These are phyloP conservation scores for Enteromius viviparus DNA, from an alignment of 2,797 vertebrate genomes.

Conservation along the genomic window DNA sequence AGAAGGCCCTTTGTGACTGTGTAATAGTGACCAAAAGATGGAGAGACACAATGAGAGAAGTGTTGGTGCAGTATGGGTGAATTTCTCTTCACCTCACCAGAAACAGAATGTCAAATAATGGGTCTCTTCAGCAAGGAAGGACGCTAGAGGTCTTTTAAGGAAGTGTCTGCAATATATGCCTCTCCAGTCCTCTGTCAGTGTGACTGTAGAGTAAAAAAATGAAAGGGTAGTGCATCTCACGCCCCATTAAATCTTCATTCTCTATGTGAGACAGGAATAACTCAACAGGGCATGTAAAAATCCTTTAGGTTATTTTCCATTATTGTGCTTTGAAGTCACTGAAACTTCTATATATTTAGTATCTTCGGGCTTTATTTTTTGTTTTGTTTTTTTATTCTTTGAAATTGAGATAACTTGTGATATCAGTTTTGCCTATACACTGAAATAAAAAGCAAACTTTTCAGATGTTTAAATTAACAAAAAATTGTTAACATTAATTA, in stretches of 20 bases:
- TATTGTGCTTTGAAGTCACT: background rate
- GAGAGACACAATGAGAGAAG: background rate
- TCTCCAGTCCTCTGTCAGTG: slow-evolving; percentile 21
- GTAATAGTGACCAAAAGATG: background rate
- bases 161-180: slow-evolving; percentile 27
- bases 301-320: slow-evolving; percentile 41
- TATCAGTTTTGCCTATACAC: background rate
- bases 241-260: slow-evolving; percentile 47
- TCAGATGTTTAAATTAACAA: background rate
- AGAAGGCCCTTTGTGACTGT: slow-evolving; percentile 19
- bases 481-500: too few relatives aligned
- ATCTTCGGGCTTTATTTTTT: background rate
- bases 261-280: slow-evolving; percentile 36
- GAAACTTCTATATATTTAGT: slow-evolving; percentile 2
- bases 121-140: slow-evolving; percentile 23
- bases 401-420: background rate
- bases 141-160: slow-evolving; percentile 18
- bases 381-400: background rate
- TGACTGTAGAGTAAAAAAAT: slow-evolving; percentile 34
- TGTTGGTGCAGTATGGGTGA: background rate
- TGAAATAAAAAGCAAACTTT: background rate
- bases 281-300: slow-evolving; percentile 28
- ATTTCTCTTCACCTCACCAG: slow-evolving; percentile 32
- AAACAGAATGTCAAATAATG: slow-evolving; percentile 44
- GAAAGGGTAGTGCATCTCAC: slow-evolving; percentile 22